A percentile compares a stretch with the other conserved stretches of the same genome.
These are phyloP conservation scores for Tetramorium alpestre DNA, from an alignment of 1,140 invertebrate species.

Conservation along the genomic window DNA sequence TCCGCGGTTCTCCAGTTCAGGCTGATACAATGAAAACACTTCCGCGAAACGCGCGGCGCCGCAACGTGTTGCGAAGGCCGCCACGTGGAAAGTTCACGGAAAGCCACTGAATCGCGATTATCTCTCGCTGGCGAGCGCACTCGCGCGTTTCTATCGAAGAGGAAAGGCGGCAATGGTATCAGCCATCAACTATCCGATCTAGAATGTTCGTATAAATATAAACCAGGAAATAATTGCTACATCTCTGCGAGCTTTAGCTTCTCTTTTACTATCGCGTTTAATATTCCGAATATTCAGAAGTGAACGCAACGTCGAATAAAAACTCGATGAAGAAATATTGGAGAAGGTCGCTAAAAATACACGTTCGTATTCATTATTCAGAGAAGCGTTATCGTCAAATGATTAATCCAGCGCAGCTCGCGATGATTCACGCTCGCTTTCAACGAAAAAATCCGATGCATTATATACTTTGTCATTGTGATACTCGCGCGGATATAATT, in stretches of 20 bases:
- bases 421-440: slow-evolving; percentile 15
- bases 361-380: neutral
- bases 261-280: neutral
- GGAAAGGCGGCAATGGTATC: slow-evolving; percentile 10
- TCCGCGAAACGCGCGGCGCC: slow-evolving; percentile 29
- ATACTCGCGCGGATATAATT: slow-evolving; percentile 6
- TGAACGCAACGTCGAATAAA: neutral
- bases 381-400: slow-evolving; percentile 14
- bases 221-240: neutral
- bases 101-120: slow-evolving; percentile 29
- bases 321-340: neutral
- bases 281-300: neutral
- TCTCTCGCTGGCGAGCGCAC: neutral
- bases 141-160: slow-evolving; percentile 50
- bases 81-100: slow-evolving; percentile 56
- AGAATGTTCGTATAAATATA: neutral
- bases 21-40: slow-evolving; percentile 26
- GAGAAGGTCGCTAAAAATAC: neutral
- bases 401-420: neutral
- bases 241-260: neutral
- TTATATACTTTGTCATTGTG: neutral
- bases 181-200: neutral
- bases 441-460: neutral
- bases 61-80: slow-evolving; percentile 18
- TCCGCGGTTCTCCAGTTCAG: neutral